Conservation (phyloP, 2,888 invertebrate genomes). For the Megalurothrips usitatus region DNA sequence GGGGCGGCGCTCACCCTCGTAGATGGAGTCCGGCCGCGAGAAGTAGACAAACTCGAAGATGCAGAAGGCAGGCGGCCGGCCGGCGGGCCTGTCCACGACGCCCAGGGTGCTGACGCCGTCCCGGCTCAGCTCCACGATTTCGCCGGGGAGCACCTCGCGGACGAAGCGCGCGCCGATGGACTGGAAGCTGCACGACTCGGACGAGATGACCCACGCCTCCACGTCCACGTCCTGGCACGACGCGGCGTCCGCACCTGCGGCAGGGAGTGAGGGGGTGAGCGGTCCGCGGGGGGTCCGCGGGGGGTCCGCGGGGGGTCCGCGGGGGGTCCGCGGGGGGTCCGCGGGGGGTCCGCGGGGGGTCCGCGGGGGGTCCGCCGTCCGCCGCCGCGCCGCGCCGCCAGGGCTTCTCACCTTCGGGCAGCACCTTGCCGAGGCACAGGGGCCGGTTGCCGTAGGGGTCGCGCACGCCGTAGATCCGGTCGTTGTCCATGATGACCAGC, state of each 20-base stretch:
- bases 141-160: conserved; percentile 92
- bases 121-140: conserved; percentile 88
- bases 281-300: too few relatives aligned
- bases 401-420: conserved; percentile 52
- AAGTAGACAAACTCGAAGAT: conserved; percentile 99
- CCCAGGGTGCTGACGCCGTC: conserved; percentile 82
- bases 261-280: too few relatives aligned
- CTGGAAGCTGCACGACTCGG: conserved; percentile 94
- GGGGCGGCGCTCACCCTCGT: conserved; percentile 66
- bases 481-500: conserved; percentile 87
- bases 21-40: conserved; percentile 89
- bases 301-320: too few relatives aligned
- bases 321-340: too few relatives aligned
- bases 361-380: too few relatives aligned
- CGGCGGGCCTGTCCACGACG: conserved; percentile 73
- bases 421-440: conserved; percentile 87
- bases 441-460: conserved; percentile 97
- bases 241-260: background rate
- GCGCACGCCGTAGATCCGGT: conserved; percentile 89
- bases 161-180: conserved; percentile 90
- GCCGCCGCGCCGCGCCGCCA: background rate
- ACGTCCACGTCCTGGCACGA: conserved; percentile 51
- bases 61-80: conserved; percentile 83
- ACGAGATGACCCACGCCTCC: conserved; percentile 94
- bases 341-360: too few relatives aligned